phyloP scores from a whole-genome alignment of 2,888 invertebrate genomes.

The Heliothis peltigera region DNA sequence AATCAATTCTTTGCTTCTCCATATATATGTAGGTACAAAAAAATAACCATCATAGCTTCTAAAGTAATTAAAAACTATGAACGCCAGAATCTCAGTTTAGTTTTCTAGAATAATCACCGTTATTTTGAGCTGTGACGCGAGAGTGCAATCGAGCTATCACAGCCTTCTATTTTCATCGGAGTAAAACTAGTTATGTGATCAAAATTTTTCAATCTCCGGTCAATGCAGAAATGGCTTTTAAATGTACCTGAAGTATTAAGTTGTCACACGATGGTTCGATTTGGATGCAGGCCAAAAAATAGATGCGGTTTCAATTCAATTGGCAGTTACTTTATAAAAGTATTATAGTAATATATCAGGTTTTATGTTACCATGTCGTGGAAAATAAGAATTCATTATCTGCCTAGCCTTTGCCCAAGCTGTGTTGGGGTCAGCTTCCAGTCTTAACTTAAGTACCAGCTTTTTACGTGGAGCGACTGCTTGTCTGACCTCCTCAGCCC shows the following conservation, averaged over 20 bases:
- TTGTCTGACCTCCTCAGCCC: too few species aligned
- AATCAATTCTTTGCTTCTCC: too few species aligned
- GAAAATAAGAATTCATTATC: background rate
- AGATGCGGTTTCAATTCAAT: slow-evolving; percentile 39
- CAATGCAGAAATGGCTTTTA: slow-evolving; percentile 32
- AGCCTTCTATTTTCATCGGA: background rate
- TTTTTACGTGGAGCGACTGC: too few species aligned
- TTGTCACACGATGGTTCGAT: slow-evolving; percentile 45
- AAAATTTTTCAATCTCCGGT: slow-evolving; percentile 20
- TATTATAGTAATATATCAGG: slow-evolving; percentile 1
- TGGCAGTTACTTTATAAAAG: slow-evolving; percentile 43
- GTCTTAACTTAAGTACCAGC: too few species aligned
- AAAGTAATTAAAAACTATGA: too few species aligned
- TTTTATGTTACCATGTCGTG: background rate
- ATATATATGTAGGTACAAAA: too few species aligned
- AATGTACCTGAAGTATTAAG: slow-evolving; percentile 48
- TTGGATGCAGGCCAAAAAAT: slow-evolving; percentile 55
- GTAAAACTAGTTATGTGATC: background rate
- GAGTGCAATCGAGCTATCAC: background rate
- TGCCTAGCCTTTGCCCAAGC: too few species aligned
- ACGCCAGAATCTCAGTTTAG: too few species aligned
- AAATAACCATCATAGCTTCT: too few species aligned
- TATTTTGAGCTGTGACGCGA: background rate
- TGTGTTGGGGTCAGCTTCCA: too few species aligned
- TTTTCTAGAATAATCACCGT: background rate